Conservation (phyloP, 1,140 invertebrate species). For the Dendrolimus punctatus region DNA sequence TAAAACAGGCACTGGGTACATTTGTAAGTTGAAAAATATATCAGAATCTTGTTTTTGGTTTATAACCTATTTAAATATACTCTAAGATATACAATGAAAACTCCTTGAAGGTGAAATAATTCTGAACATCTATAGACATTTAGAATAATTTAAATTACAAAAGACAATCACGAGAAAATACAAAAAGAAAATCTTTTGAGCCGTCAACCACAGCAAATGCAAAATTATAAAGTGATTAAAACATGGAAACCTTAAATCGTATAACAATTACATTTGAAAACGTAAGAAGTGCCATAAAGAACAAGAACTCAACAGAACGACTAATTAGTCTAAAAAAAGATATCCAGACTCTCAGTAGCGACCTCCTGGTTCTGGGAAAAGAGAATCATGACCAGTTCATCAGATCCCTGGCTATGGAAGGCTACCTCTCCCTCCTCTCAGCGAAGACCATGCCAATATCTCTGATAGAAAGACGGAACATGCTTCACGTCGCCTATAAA, state of each 20-base stretch:
- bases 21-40: no score
- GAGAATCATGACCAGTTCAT: constrained; percentile 42
- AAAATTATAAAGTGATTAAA: constrained; percentile 15
- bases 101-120: no score
- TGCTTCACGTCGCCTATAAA: constrained; percentile 35
- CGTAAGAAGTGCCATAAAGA: constrained; percentile 37
- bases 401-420: constrained; percentile 53
- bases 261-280: constrained; percentile 46
- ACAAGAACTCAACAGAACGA: constrained; percentile 32
- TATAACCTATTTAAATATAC: no score
- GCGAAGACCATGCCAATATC: constrained; percentile 46
- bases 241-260: constrained; percentile 43
- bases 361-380: constrained; percentile 40
- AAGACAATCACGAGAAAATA: no score
- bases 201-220: constrained; percentile 1
- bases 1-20: no score
- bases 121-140: no score
- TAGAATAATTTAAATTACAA: no score
- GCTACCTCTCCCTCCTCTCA: constrained; percentile 42
- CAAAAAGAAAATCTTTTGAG: no score
- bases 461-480: constrained; percentile 43
- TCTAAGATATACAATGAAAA: no score
- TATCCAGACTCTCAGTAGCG: constrained; percentile 36
- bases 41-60: no score
- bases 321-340: constrained; percentile 42